These are phyloP conservation scores for Nematolebias whitei DNA, from an alignment of 2,113 vertebrate species.

Conservation along the genomic window DNA sequence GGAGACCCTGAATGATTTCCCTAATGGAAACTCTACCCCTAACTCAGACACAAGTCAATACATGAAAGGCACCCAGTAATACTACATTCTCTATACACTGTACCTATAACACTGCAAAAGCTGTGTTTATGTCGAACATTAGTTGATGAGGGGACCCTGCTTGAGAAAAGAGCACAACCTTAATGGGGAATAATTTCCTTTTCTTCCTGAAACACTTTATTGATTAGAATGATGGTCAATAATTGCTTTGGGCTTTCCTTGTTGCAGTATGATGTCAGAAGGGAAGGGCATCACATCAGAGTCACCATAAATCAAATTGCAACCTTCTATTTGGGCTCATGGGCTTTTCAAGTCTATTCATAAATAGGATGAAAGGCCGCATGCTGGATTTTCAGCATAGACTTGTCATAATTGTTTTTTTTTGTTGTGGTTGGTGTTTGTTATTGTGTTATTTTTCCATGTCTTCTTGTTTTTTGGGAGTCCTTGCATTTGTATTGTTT, in stretches of 20 bases:
- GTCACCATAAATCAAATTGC: constrained; percentile 1
- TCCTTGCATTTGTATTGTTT: too few species aligned
- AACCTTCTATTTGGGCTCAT: not conserved
- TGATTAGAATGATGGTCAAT: constrained; percentile 12
- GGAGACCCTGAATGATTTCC: constrained; percentile 58
- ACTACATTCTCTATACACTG: constrained; percentile 5
- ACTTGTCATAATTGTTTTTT: too few species aligned
- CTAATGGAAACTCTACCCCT: constrained; percentile 47
- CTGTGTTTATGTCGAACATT: constrained; percentile 2
- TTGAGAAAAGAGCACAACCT: constrained; percentile 10
- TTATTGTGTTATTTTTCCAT: too few species aligned
- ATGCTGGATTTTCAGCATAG: not conserved
- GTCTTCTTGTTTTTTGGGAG: too few species aligned
- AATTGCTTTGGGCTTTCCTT: not conserved
- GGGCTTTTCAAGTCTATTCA: constrained; percentile 34
- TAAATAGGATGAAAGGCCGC: constrained; percentile 5
- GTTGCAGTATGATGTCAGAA: not conserved
- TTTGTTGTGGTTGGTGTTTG: too few species aligned
- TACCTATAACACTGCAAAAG: constrained; percentile 21
- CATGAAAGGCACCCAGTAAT: constrained; percentile 25
- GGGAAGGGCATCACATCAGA: not conserved
- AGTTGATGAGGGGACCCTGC: constrained; percentile 11
- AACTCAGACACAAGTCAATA: constrained; percentile 55
- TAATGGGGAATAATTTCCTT: not conserved
- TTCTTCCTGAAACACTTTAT: constrained; percentile 12